Evolutionary conservation across 2,888 invertebrate species (phyloP).

Genomic region (Callyntrura sp.): DNA sequence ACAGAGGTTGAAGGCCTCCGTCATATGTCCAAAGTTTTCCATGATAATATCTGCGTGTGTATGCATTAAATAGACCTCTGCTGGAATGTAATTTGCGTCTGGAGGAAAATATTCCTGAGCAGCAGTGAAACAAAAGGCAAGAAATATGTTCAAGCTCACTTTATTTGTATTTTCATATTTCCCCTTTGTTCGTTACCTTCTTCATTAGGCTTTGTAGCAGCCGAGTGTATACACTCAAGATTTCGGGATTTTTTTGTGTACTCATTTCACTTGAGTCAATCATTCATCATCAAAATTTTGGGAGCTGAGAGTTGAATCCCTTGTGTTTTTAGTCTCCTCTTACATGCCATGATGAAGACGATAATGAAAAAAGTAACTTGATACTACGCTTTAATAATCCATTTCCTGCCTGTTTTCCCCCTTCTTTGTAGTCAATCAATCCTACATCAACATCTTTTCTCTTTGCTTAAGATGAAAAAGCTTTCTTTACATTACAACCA

Average conservation of each 20-base stretch:
- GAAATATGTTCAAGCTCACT: no score
- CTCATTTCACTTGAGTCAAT: neutral
- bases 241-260: neutral
- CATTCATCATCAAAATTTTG: slow-evolving; percentile 27
- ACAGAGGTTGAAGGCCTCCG: no score
- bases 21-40: no score
- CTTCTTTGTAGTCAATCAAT: slow-evolving; percentile 41
- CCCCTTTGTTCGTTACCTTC: neutral
- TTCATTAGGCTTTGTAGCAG: neutral
- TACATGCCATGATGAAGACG: neutral
- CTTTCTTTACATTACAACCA: neutral
- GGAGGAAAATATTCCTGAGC: no score
- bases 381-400: slow-evolving; percentile 32
- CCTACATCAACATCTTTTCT: slow-evolving; percentile 16
- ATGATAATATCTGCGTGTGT: no score
- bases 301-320: neutral
- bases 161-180: slow-evolving; percentile 1
- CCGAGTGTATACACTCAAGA: no score
- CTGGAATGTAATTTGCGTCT: no score
- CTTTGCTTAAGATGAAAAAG: neutral
- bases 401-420: neutral
- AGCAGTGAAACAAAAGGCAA: no score
- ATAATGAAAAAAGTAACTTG: slow-evolving; percentile 26
- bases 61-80: no score
- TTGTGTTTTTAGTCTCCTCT: no score